A percentile compares a stretch with the other conserved stretches of the same genome.
Conservation (phyloP, 2,113 vertebrate genomes). For the Melanostigma gelatinosum region DNA sequence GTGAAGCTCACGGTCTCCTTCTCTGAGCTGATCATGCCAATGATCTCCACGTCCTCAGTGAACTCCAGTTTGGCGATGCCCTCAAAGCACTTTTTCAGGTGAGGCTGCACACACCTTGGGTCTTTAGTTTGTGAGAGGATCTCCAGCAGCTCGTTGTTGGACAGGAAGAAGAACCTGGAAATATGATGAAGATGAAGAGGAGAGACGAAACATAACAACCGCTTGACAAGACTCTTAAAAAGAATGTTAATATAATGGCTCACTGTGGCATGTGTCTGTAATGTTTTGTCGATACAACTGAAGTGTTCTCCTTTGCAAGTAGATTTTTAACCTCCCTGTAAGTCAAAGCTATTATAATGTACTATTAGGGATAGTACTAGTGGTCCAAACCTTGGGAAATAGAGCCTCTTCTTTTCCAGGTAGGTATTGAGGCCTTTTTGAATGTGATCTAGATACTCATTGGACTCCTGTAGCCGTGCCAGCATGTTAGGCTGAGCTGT, state of each 20-base stretch:
- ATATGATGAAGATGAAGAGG: neutral
- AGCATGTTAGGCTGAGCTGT: conserved; percentile 84
- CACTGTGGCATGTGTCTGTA: neutral
- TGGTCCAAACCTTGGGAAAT: conserved; percentile 88
- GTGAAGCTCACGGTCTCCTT: conserved; percentile 88
- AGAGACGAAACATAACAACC: neutral
- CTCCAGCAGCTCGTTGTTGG: conserved; percentile 93
- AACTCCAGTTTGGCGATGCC: conserved; percentile 92
- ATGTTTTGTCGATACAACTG: neutral
- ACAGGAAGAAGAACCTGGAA: conserved; percentile 92
- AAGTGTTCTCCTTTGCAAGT: neutral
- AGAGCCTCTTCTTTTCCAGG: conserved; percentile 92
- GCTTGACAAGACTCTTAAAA: neutral
- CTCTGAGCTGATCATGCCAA: conserved; percentile 94
- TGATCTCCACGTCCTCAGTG: conserved; percentile 84
- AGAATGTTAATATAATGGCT: neutral
- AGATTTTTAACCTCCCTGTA: neutral
- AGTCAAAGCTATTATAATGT: neutral
- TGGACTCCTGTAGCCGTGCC: conserved; percentile 88
- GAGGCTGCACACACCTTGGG: conserved; percentile 91
- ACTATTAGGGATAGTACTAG: neutral
- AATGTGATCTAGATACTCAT: conserved; percentile 88
- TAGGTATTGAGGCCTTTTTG: conserved; percentile 92
- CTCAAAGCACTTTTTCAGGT: conserved; percentile 96
- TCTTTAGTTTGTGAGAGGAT: conserved; percentile 95